phyloP scores from a whole-genome alignment of 2,113 vertebrate genomes.

The Bos taurus region ARS-UCD2.0 NC_037331.1:62052501-62053000 shows the following conservation, averaged over 20 bases:
- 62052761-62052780: fast-evolving
- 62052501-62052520: background rate
- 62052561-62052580: no score
- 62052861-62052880: background rate
- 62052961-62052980: background rate
- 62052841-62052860: background rate
- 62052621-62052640: background rate
- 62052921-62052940: background rate
- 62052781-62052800: background rate
- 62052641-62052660: background rate
- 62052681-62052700: fast-evolving
- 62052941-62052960: background rate
- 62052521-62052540: background rate
- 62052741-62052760: background rate
- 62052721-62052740: background rate
- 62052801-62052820: background rate
- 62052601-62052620: background rate
- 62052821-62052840: background rate
- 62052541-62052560: background rate
- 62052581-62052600: background rate
- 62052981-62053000: background rate
- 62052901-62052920: background rate
- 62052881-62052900: background rate
- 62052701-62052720: background rate
- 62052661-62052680: background rate